phyloP scores from a whole-genome alignment of 2,113 vertebrate genomes.

The Spheniscus mendiculus region DNA sequence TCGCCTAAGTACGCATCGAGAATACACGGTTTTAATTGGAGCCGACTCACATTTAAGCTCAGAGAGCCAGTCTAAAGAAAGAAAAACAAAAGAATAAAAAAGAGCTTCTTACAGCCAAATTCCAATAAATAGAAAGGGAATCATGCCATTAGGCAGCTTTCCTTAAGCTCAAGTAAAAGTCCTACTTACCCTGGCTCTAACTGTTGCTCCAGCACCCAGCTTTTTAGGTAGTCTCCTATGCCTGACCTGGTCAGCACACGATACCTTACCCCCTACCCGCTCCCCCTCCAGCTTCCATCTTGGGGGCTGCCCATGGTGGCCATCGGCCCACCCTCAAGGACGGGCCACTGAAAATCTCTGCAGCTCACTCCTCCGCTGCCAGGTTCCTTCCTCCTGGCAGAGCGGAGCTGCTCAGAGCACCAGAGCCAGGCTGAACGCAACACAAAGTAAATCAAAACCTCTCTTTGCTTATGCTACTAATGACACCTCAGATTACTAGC shows the following conservation, averaged over 20 bases:
- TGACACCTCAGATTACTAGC: neutral
- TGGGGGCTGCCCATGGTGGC: neutral
- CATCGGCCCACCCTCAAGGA: neutral
- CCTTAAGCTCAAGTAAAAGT: neutral
- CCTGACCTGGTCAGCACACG: fast-evolving
- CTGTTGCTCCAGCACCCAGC: neutral
- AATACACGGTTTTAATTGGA: fast-evolving
- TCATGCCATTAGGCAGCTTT: neutral
- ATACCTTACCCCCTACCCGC: neutral
- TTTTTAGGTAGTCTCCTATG: neutral
- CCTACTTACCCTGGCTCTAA: neutral
- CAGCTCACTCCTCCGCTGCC: neutral
- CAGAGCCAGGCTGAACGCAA: neutral
- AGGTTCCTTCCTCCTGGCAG: neutral
- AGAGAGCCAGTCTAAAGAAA: neutral
- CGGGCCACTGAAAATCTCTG: neutral
- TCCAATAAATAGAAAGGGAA: neutral
- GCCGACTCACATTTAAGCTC: neutral
- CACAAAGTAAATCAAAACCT: neutral
- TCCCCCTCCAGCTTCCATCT: neutral
- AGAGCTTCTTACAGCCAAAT: neutral
- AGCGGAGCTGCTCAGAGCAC: neutral
- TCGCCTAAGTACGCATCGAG: neutral
- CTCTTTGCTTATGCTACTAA: neutral
- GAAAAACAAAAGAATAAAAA: neutral